Conservation (phyloP, 2,797 vertebrate genomes). For the Yasuhikotakia modesta region DNA sequence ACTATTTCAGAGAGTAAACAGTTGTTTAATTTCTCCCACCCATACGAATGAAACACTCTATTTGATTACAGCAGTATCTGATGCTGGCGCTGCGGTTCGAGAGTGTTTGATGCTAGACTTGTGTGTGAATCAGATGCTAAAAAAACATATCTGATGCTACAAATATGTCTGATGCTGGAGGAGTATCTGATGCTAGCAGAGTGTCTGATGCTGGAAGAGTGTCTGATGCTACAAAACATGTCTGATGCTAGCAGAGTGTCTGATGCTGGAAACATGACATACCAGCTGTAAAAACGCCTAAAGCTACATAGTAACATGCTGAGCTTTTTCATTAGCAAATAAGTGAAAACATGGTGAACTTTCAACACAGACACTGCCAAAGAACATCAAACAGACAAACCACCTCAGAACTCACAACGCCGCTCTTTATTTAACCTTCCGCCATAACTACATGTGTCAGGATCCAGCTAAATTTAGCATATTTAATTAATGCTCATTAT, state of each 20-base stretch:
- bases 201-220: neutral
- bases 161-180: neutral
- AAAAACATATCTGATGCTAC: rapidly evolving
- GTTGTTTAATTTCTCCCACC: neutral
- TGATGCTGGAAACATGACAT: neutral
- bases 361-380: neutral
- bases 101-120: neutral
- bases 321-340: conserved; percentile 11
- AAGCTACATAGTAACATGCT: neutral
- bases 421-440: conserved; percentile 5
- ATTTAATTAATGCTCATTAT: conserved; percentile 33
- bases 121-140: neutral
- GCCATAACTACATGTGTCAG: conserved; percentile 17
- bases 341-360: conserved; percentile 1
- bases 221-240: neutral
- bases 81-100: neutral
- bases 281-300: neutral
- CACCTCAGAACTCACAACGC: conserved; percentile 5
- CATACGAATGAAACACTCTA: neutral
- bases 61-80: neutral
- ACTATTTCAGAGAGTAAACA: neutral
- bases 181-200: neutral
- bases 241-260: neutral
- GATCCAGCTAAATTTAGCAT: conserved; percentile 26
- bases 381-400: conserved; percentile 21